Evolutionary conservation across 2,113 vertebrate genomes (phyloP).

Genomic region (Petrocephalus zakoni): DNA sequence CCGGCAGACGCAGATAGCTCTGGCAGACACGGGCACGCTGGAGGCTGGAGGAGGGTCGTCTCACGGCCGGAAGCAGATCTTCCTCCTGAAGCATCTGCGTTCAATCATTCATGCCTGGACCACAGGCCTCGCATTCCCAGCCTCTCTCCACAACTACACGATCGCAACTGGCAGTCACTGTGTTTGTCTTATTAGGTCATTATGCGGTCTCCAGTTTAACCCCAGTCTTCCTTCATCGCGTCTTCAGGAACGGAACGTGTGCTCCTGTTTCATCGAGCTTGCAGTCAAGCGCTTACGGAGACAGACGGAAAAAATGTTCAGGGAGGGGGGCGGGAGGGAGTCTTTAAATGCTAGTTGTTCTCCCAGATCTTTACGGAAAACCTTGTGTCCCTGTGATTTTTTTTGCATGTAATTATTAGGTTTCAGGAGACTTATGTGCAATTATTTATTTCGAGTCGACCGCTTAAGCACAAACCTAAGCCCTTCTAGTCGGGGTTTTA

Average conservation of each 20-base stretch:
- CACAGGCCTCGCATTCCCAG: neutral
- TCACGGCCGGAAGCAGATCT: slow-evolving; percentile 31
- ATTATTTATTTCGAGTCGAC: slow-evolving; percentile 60
- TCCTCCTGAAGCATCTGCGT: slow-evolving; percentile 14
- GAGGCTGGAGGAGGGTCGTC: slow-evolving; percentile 4
- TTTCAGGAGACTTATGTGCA: slow-evolving; percentile 46
- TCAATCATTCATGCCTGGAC: neutral
- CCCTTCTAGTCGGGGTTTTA: slow-evolving; percentile 42
- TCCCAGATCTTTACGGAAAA: slow-evolving; percentile 54
- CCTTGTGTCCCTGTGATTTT: slow-evolving; percentile 51
- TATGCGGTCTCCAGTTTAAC: slow-evolving; percentile 49
- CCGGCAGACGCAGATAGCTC: neutral
- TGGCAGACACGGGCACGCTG: neutral
- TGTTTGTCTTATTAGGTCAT: slow-evolving; percentile 24
- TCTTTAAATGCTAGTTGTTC: slow-evolving; percentile 35
- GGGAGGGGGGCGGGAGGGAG: neutral
- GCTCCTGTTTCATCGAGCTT: slow-evolving; percentile 52
- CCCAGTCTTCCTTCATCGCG: slow-evolving; percentile 40
- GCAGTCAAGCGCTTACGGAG: slow-evolving; percentile 46
- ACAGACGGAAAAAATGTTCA: slow-evolving; percentile 55
- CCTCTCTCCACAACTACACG: neutral
- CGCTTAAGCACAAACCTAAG: slow-evolving; percentile 53
- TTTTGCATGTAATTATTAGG: slow-evolving; percentile 63
- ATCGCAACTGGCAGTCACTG: neutral
- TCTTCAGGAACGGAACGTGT: slow-evolving; percentile 38